Evolutionary conservation across 1,140 invertebrate genomes (phyloP), one percentile per base, ranked within the genome.

Genomic region (Tetramorium simillimum): DNA sequence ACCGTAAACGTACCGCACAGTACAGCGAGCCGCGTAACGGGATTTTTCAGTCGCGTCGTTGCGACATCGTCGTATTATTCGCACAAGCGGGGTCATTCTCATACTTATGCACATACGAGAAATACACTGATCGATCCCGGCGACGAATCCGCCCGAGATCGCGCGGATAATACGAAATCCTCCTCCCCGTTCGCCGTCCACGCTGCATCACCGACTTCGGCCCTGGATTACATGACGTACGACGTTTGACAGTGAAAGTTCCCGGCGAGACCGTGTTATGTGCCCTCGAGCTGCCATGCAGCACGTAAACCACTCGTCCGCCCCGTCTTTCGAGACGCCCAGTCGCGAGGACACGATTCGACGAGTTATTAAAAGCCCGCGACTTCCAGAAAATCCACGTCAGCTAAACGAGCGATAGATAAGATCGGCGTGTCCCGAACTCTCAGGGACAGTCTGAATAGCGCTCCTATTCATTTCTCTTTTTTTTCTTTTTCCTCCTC

Each of bases 171-270:
- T 88, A 33, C 16, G 18, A 58, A 65, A 46, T 63, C 40, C 58
- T 24, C 12, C 37, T 28, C 24, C n/a, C 16, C n/a, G 33, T 53
- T 16, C 14, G 1, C 10, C 16, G 16, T 72, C 12, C 75, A 56
- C 43, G 70, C 43, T 80, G 53, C 58, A 82, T 70, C 56, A 63
- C 40, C 43, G 75, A 58, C 60, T 85, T 90, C 86, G 80, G 51
- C 53, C 63, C 85, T 69, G 80, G 75, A 85, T 91, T 91, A 89
- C 91, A 87, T 89, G 92, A 92, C 89, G 84, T 76, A 86, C 86
- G 82, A 85, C 67, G 76, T 92, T 92, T 92, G 91, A 92, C 92
- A 91, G 92, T 91, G 91, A 92, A 92, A 92, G 92, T 92, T 92
- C 86, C 86, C 56, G 73, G 43, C 43, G 86, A 46, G 18, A 51